These are phyloP conservation scores for Oceanodroma tethys DNA, from an alignment of 2,113 vertebrate species.

Conservation along the genomic window DNA sequence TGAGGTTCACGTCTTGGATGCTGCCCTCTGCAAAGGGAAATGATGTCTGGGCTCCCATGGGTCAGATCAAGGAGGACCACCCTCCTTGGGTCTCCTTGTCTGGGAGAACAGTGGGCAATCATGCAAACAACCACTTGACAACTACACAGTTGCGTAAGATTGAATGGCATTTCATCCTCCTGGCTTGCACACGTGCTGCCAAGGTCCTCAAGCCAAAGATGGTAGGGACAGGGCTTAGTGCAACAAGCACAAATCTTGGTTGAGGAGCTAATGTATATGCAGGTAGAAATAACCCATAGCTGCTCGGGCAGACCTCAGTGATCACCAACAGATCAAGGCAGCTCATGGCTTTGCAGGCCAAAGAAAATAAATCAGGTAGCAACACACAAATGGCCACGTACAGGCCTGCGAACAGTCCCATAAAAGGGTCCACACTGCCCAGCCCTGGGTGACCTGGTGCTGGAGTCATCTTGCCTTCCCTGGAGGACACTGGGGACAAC, in stretches of 20 bases:
- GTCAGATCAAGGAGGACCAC: not conserved
- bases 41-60: not conserved
- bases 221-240: not conserved
- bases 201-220: not conserved
- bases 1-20: slow-evolving; percentile 83
- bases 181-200: rapidly evolving
- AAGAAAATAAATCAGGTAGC: not conserved
- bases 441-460: rapidly evolving
- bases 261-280: no score
- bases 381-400: rapidly evolving
- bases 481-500: not conserved
- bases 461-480: not conserved
- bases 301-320: rapidly evolving
- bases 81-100: not conserved
- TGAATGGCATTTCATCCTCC: not conserved
- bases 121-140: not conserved
- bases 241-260: not conserved
- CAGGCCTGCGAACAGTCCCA: rapidly evolving
- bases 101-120: rapidly evolving
- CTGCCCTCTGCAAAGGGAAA: slow-evolving; percentile 72
- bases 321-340: not conserved
- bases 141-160: not conserved
- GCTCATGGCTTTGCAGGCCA: not conserved
- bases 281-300: not conserved
- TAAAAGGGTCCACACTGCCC: not conserved